phyloP scores from a whole-genome alignment of 2,113 vertebrate genomes.

The Tympanuchus pallidicinctus region DNA sequence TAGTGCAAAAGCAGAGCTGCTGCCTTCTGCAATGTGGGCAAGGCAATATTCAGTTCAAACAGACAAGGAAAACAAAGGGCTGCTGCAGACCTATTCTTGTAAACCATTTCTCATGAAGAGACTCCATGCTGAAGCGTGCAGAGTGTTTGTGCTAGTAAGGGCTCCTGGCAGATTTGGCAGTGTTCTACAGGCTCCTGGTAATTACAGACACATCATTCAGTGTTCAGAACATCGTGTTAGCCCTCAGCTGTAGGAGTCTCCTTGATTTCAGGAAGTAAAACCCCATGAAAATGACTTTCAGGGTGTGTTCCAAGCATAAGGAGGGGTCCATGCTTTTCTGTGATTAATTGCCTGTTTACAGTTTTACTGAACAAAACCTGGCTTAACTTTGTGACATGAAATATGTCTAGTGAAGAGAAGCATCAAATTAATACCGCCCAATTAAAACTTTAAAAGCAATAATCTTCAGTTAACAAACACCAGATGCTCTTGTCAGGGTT shows the following conservation, averaged over 20 bases:
- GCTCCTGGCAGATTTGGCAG: neutral
- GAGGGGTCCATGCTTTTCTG: constrained; percentile 1
- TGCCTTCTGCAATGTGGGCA: neutral
- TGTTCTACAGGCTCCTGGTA: neutral
- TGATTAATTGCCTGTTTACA: constrained; percentile 58
- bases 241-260: neutral
- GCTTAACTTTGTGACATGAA: constrained; percentile 28
- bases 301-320: neutral
- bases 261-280: constrained; percentile 15
- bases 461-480: constrained; percentile 60
- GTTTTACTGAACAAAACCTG: constrained; percentile 51
- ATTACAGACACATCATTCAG: neutral
- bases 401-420: constrained; percentile 33
- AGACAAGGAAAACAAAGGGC: neutral
- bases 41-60: accelerated
- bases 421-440: constrained; percentile 40
- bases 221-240: neutral
- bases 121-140: neutral
- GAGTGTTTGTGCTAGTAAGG: neutral
- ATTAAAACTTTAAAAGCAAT: constrained; percentile 61
- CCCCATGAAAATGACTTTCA: neutral
- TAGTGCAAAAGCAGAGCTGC: neutral
- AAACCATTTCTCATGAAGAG: neutral
- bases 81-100: neutral
- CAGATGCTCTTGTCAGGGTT: constrained; percentile 59